Evolutionary conservation across 1,140 invertebrate species (phyloP).

Genomic region (Aphis gossypii): DNA sequence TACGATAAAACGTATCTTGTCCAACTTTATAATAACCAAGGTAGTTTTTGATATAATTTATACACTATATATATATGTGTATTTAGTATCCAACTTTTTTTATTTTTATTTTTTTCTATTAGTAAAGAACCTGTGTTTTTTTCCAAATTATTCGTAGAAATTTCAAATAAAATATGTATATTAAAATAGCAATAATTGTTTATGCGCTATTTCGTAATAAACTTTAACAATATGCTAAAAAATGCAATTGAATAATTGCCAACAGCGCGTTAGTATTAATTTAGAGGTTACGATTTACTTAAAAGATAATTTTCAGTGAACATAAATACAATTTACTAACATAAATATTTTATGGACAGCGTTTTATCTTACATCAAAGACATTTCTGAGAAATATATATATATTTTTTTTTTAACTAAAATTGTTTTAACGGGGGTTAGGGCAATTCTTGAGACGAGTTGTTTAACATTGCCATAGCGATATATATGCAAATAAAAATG

Average conservation of each 20-base stretch:
- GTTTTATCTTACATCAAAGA: neutral
- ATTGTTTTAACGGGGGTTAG: neutral
- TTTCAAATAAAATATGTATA: neutral
- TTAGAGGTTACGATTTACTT: neutral
- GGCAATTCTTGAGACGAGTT: neutral
- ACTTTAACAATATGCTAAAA: neutral
- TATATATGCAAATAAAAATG: neutral
- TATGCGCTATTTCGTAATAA: neutral
- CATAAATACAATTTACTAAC: neutral
- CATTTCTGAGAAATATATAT: neutral
- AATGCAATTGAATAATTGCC: constrained; percentile 45
- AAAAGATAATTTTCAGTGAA: neutral
- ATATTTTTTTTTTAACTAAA: neutral
- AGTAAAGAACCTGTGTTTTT: neutral
- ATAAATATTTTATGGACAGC: constrained; percentile 3
- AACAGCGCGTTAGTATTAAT: neutral
- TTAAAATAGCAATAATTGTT: neutral
- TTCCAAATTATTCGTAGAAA: neutral
- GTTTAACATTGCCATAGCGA: neutral
- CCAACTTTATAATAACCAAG: neutral
- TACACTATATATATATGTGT: neutral
- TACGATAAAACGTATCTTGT: neutral
- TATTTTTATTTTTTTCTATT: neutral
- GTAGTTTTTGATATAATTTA: neutral
- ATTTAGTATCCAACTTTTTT: neutral